Percentiles rank a stretch among this genome's conserved stretches.
Evolutionary conservation across 2,797 vertebrate species (phyloP).

Genomic region (Neopelma chrysocephalum): DNA sequence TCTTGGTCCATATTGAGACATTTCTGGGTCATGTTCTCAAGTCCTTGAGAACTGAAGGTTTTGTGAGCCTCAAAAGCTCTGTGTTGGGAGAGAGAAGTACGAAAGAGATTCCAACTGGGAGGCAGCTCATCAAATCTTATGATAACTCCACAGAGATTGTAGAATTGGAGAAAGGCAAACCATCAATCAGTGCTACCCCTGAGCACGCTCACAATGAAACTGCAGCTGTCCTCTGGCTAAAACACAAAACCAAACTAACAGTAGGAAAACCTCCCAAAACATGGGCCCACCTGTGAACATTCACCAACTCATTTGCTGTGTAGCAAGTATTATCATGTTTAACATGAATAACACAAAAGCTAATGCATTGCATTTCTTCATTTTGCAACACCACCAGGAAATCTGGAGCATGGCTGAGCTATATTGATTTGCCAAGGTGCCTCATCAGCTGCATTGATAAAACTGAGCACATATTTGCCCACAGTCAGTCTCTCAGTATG

Average conservation of each 20-base stretch:
- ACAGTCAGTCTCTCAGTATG: neutral
- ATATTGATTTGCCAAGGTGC: neutral
- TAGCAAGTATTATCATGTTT: neutral
- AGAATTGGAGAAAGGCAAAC: neutral
- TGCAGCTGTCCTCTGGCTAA: neutral
- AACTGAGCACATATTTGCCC: neutral
- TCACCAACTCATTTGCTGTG: neutral
- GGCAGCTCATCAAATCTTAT: neutral
- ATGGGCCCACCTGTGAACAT: neutral
- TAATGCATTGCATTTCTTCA: neutral
- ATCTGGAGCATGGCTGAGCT: neutral
- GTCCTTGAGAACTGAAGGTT: neutral
- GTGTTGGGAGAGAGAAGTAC: neutral
- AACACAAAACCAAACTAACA: neutral
- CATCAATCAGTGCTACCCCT: neutral
- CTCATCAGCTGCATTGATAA: neutral
- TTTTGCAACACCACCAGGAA: neutral
- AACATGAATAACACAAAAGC: neutral
- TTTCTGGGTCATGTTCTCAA: neutral
- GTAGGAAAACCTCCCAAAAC: neutral
- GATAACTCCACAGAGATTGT: neutral
- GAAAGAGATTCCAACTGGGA: neutral
- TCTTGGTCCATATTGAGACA: neutral
- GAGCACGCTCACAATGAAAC: neutral
- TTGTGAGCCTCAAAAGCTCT: neutral